phyloP scores from a whole-genome alignment of 92 coral and sea anemone genomes.

The Porites evermanni region DNA sequence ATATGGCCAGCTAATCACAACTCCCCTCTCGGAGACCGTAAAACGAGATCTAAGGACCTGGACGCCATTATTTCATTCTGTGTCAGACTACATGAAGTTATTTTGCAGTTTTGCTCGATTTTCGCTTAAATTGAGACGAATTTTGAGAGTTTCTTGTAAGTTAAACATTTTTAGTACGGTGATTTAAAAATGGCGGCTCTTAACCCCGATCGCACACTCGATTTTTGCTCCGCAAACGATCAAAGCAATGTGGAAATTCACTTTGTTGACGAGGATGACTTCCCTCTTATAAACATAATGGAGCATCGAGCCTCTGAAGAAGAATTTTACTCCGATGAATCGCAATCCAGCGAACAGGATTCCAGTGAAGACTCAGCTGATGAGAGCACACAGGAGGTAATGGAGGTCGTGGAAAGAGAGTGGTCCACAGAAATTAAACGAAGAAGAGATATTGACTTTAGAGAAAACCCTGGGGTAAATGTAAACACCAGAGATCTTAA shows the following conservation, averaged over 20 bases:
- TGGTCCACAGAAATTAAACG: conserved; percentile 11
- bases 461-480: conserved; percentile 2
- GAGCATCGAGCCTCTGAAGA: conserved; percentile 20
- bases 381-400: not conserved
- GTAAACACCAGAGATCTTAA: conserved; percentile 10
- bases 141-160: no score
- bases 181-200: no score
- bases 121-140: no score
- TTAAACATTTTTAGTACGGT: no score
- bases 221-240: not conserved
- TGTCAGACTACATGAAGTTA: no score
- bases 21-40: no score
- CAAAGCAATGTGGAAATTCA: conserved; percentile 7
- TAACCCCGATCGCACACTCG: no score
- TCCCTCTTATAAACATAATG: not conserved
- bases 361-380: not conserved
- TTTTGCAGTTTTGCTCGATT: no score
- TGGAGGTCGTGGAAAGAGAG: not conserved
- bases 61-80: no score
- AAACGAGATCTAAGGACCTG: no score
- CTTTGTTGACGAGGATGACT: conserved; percentile 9
- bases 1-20: no score
- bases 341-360: conserved; percentile 13
- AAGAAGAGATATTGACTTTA: conserved; percentile 18
- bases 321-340: conserved; percentile 4